phyloP scores from a whole-genome alignment of 2,113 vertebrate species.

The Toxotes chatareus region DNA sequence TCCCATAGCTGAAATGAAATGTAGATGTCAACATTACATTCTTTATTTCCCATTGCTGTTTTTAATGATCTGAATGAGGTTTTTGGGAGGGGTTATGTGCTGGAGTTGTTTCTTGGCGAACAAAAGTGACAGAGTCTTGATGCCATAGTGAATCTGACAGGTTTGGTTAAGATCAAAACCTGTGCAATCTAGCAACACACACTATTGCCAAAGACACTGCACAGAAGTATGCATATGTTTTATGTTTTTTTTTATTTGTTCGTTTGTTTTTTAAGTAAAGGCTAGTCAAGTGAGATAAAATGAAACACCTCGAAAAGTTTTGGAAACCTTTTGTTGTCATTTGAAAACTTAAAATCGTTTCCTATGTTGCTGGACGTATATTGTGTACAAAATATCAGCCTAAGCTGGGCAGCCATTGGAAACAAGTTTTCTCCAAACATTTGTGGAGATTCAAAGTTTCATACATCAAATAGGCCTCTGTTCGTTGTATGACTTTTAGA shows the following conservation, averaged over 20 bases:
- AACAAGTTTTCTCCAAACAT: constrained; percentile 25
- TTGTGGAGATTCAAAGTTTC: constrained; percentile 32
- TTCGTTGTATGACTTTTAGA: constrained; percentile 32
- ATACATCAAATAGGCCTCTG: constrained; percentile 53
- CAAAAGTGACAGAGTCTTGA: neutral
- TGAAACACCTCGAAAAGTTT: neutral
- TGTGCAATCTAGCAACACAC: neutral
- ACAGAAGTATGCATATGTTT: no score
- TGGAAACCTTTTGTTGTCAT: neutral
- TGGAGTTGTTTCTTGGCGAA: neutral
- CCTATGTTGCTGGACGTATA: neutral
- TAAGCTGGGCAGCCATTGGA: neutral
- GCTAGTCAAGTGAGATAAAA: neutral
- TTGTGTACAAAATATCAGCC: neutral
- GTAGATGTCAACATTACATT: no score
- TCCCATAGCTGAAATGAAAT: no score
- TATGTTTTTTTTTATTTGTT: no score
- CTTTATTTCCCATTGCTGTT: no score
- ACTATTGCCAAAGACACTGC: neutral
- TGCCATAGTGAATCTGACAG: neutral
- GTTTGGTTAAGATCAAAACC: neutral
- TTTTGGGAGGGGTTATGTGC: no score
- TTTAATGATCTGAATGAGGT: no score
- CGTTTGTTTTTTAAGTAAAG: no score
- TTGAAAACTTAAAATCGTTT: neutral